A percentile compares a stretch with the other conserved stretches of the same genome.
Evolutionary conservation across 2,797 vertebrate genomes (phyloP).

Genomic region (Acrossocheilus wenchowensis): DNA sequence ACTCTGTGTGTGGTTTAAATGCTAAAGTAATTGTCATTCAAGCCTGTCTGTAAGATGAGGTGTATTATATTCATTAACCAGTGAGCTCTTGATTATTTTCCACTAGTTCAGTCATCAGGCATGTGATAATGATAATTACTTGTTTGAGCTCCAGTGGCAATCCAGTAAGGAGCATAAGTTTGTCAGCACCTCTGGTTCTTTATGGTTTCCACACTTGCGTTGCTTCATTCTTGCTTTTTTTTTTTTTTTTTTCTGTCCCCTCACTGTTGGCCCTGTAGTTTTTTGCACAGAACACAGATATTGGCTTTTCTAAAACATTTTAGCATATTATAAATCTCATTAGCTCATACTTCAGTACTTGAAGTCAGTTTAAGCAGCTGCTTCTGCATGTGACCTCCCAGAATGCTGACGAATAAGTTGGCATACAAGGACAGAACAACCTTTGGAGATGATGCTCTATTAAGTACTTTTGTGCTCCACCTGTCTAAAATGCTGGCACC

Average conservation of each 20-base stretch:
- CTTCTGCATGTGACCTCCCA: slow-evolving; percentile 37
- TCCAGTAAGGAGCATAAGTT: slow-evolving; percentile 15
- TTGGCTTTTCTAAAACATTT: slow-evolving; percentile 7
- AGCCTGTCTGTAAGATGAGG: slow-evolving; percentile 1
- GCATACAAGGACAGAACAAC: slow-evolving; percentile 25
- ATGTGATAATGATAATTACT: slow-evolving; percentile 6
- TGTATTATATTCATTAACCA: not conserved
- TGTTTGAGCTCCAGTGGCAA: not conserved
- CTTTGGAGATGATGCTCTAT: slow-evolving; percentile 43
- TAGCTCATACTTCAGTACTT: not conserved
- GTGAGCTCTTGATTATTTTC: not conserved
- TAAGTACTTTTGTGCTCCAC: slow-evolving; percentile 49
- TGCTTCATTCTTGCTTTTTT: not conserved
- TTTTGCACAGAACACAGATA: slow-evolving; percentile 49
- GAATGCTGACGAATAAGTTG: slow-evolving; percentile 38
- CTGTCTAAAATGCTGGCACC: slow-evolving; percentile 42
- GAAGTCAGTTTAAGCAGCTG: not conserved
- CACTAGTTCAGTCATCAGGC: slow-evolving; percentile 21
- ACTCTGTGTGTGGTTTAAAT: not conserved
- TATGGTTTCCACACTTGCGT: not conserved
- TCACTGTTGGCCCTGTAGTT: slow-evolving; percentile 34
- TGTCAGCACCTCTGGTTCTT: not conserved
- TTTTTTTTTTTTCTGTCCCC: not conserved
- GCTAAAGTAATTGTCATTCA: not conserved
- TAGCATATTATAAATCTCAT: slow-evolving; percentile 3